A percentile compares a stretch with the other conserved stretches of the same genome.
Evolutionary conservation across 2,888 invertebrate species (phyloP).

Genomic region (Seladonia tumulorum): DNA sequence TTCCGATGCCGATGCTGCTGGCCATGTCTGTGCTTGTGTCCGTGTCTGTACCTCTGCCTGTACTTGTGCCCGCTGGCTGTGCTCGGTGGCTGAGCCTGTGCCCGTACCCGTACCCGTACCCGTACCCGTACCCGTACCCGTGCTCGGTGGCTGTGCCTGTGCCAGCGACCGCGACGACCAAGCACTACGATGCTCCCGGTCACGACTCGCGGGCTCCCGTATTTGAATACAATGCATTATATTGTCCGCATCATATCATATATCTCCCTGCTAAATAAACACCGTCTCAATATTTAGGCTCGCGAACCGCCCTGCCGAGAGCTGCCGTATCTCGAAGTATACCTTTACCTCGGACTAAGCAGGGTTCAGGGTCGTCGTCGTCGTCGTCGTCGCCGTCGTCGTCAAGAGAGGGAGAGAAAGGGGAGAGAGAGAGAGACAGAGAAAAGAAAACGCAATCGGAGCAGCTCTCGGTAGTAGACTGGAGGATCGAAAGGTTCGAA

Average conservation of each 20-base stretch:
- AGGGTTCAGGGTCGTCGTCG: conserved; percentile 60
- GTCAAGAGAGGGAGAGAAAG: conserved; percentile 11
- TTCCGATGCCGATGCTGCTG: conserved; percentile 27
- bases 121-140: neutral
- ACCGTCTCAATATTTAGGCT: conserved; percentile 84
- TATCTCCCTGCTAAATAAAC: conserved; percentile 84
- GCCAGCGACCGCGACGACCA: conserved; percentile 69
- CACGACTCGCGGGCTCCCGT: conserved; percentile 83
- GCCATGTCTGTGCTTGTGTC: neutral
- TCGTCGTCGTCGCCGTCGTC: neutral
- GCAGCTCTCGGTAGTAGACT: neutral
- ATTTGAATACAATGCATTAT: conserved; percentile 85
- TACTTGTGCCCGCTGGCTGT: neutral
- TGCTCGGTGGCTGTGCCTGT: conserved; percentile 31
- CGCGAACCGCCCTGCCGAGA: conserved; percentile 67
- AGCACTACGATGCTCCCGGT: conserved; percentile 78
- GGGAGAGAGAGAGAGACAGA: neutral
- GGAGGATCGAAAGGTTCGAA: neutral
- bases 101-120: neutral
- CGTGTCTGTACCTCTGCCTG: neutral
- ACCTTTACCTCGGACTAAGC: conserved; percentile 35
- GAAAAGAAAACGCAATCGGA: conserved; percentile 5
- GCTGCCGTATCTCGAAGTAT: conserved; percentile 61
- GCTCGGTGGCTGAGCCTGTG: conserved; percentile 27
- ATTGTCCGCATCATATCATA: conserved; percentile 84